A percentile compares a stretch with the other conserved stretches of the same genome.
Conservation (phyloP, 2,113 vertebrate genomes). For the Canis aureus region DNA sequence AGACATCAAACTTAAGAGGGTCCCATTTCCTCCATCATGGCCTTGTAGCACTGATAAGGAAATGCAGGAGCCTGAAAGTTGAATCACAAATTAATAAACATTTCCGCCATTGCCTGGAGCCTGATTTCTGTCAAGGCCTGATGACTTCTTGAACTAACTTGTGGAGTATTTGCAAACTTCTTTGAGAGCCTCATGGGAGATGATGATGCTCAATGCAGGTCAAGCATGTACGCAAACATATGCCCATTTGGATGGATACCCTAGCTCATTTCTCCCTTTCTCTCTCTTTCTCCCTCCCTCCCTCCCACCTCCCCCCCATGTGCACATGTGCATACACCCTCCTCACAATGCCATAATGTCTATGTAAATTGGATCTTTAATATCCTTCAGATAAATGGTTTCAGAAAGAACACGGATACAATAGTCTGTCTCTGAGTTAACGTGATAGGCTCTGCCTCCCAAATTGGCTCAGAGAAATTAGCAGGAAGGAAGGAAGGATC, state of each 20-base stretch:
- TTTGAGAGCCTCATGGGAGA: background rate
- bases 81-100: constrained; percentile 41
- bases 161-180: background rate
- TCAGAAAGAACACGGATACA: constrained; percentile 76
- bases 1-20: background rate
- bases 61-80: background rate
- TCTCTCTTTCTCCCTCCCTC: background rate
- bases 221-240: background rate
- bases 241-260: background rate
- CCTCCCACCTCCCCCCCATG: too few species aligned
- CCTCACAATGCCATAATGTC: constrained; percentile 57
- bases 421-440: constrained; percentile 71
- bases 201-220: background rate
- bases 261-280: background rate
- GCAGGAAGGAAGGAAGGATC: constrained; percentile 87
- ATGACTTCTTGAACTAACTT: constrained; percentile 36
- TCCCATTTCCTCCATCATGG: background rate
- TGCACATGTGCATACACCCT: background rate
- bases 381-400: constrained; percentile 68
- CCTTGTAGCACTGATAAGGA: background rate
- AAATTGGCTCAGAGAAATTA: constrained; percentile 86
- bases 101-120: background rate
- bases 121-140: constrained; percentile 5
- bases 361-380: constrained; percentile 75
- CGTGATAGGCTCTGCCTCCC: constrained; percentile 82